These are phyloP conservation scores for Tholera decimalis DNA, from an alignment of 2,888 invertebrate genomes.

Conservation along the genomic window DNA sequence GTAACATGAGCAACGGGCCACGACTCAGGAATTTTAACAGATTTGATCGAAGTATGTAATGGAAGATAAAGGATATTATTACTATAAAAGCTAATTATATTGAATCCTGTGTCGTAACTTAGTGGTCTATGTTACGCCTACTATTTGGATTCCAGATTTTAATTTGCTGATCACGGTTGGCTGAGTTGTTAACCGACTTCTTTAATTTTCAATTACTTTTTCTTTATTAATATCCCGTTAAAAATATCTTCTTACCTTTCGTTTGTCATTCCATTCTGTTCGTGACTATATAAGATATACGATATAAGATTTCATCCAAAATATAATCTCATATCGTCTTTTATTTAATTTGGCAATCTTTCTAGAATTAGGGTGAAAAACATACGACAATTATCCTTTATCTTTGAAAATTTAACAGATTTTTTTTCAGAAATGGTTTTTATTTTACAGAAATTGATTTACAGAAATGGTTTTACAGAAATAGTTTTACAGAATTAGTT, in stretches of 20 bases:
- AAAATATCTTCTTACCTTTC: background rate
- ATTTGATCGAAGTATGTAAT: slow-evolving; percentile 25
- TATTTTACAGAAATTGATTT: background rate
- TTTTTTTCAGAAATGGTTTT: no score
- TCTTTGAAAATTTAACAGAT: background rate
- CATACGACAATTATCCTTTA: slow-evolving; percentile 3
- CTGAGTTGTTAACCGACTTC: background rate
- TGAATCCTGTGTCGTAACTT: slow-evolving; percentile 22
- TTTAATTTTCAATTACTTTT: background rate
- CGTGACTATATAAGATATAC: slow-evolving; percentile 4
- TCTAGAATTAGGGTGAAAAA: slow-evolving; percentile 5
- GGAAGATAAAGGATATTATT: slow-evolving; percentile 27
- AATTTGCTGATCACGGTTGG: slow-evolving; percentile 41
- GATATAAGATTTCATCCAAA: no score
- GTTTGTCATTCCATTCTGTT: background rate
- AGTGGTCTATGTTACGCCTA: slow-evolving; percentile 58
- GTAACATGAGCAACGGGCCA: slow-evolving; percentile 55
- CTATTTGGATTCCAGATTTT: slow-evolving; percentile 34
- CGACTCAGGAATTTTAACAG: slow-evolving; percentile 33
- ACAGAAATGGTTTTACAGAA: background rate
- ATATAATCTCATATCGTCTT: background rate
- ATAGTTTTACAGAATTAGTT: background rate
- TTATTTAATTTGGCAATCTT: background rate
- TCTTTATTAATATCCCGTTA: background rate
- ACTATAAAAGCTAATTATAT: slow-evolving; percentile 39